Evolutionary conservation across 1,140 invertebrate genomes (phyloP), one percentile per base, ranked within the genome.

Genomic region (Temnothorax nylanderi): DNA sequence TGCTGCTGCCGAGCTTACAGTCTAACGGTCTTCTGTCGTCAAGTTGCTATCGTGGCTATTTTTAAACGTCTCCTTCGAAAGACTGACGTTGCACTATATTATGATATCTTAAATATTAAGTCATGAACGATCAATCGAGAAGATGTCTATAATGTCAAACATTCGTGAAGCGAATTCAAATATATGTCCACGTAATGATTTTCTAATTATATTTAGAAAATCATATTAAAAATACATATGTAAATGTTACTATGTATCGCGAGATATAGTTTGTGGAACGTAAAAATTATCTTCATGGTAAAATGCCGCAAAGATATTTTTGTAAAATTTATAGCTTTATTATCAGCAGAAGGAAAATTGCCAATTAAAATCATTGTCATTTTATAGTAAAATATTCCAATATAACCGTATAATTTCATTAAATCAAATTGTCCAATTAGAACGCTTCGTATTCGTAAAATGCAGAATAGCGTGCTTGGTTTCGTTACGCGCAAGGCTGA

Each of bases 391-490:
- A 69, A 88, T 82, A 87, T 82, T 82, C n/a, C 51, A 60, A 60
- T 58, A 62, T 85, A 85, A 87, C 69, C 26, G 80, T 72, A 32
- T 37, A 78, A 89, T 67, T 87, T 84, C 51, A 85, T 89, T 85
- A 88, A 89, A 89, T 89, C 80, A 85, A 89, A 89, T 82, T 82
- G 87, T 89, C 84, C 87, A 89, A 89, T 89, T 88, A 89, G 75
- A 69, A 56, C 67, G 47, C 60, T 26, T 72, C 75, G 67, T 64
- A 56, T 89, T 86, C 87, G 56, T 82, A 82, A 89, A 87, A 82
- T 32, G 71, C 16, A 18, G 26, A 67, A 85, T 44, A 34, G 11
- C 58, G 26, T 1, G 44, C 74, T 86, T 81, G 58, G 88, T 89
- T 88, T 89, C n/a, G 41, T 76, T 64, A 72, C 32, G 60, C 82